Evolutionary conservation across 2,797 vertebrate genomes (phyloP).

Genomic region (Aselliscus stoliczkanus): DNA sequence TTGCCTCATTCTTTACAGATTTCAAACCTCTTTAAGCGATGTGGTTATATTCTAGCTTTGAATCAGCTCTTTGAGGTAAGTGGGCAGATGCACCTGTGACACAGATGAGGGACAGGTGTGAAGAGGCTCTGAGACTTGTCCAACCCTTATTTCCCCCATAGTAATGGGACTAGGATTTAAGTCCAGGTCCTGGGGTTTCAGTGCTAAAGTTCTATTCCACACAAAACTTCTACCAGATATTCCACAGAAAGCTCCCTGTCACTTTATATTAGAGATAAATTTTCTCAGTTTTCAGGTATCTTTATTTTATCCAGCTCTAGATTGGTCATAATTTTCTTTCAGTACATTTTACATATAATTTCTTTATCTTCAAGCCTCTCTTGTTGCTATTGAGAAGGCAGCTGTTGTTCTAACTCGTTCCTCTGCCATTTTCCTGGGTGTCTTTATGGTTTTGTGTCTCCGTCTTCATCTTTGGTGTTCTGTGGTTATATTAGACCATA

Average conservation of each 20-base stretch:
- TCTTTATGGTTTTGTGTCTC: neutral
- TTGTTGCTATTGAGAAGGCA: neutral
- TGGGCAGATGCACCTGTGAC: neutral
- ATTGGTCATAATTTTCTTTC: neutral
- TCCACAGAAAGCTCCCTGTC: neutral
- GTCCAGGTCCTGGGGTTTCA: neutral
- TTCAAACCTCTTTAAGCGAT: neutral
- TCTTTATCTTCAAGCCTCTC: neutral
- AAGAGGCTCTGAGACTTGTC: neutral
- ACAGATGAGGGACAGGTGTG: neutral
- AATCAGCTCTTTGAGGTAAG: neutral
- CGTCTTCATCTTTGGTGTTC: neutral
- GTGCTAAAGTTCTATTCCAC: neutral
- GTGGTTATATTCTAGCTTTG: neutral
- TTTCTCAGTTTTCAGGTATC: neutral
- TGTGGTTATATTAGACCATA: neutral
- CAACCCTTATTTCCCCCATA: neutral
- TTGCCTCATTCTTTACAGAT: neutral
- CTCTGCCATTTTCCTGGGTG: neutral
- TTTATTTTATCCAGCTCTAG: neutral
- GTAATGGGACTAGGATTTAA: neutral
- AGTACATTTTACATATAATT: neutral
- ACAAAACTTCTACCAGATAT: neutral
- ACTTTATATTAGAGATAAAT: neutral
- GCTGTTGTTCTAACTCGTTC: neutral